Evolutionary conservation across 2,797 vertebrate genomes (phyloP).

Genomic region (Octomys mimax): DNA sequence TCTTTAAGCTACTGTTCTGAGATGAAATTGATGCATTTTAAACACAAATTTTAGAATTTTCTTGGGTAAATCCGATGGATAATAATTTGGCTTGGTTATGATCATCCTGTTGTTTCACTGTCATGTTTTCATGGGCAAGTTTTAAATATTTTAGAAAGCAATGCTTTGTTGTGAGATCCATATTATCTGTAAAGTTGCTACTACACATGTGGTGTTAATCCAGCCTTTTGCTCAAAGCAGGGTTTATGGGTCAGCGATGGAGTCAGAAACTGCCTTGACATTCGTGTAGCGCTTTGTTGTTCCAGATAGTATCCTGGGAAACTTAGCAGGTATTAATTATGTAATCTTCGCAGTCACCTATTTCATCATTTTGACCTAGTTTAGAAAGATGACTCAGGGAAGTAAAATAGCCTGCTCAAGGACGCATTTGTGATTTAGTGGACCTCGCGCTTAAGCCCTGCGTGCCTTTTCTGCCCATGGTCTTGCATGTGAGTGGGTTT

Average conservation of each 20-base stretch:
- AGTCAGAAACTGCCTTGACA: not conserved
- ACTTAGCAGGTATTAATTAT: not conserved
- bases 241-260: not conserved
- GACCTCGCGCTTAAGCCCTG: not conserved
- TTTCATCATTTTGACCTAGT: not conserved
- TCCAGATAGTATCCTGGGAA: not conserved
- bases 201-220: not conserved
- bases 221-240: not conserved
- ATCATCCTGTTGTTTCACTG: not conserved
- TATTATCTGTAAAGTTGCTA: not conserved
- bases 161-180: not conserved
- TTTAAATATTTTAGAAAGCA: constrained; percentile 7
- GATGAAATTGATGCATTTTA: not conserved
- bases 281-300: not conserved
- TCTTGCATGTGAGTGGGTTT: not conserved
- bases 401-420: not conserved
- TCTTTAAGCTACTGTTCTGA: not conserved
- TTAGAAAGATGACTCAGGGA: not conserved
- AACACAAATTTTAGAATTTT: not conserved
- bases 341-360: not conserved
- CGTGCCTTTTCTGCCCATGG: not conserved
- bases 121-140: not conserved
- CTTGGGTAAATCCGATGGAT: not conserved
- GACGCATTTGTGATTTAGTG: not conserved
- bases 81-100: not conserved